Evolutionary conservation across 2,888 invertebrate genomes (phyloP).

Genomic region (Cerastis rubricosa): DNA sequence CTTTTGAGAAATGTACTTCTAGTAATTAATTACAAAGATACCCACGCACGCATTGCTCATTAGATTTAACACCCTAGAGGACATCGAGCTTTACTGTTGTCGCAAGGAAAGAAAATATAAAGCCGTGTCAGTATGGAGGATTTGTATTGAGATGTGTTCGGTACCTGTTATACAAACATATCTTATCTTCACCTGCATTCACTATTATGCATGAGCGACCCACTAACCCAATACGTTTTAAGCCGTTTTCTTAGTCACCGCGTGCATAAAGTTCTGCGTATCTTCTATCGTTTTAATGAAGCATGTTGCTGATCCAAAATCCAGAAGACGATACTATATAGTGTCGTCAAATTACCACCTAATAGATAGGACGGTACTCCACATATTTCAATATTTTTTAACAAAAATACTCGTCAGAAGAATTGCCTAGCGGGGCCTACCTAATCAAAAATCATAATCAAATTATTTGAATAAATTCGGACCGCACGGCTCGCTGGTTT

Average conservation of each 20-base stretch:
- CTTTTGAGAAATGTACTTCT: constrained; percentile 47
- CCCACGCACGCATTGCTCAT: constrained; percentile 43
- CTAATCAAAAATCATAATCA: constrained; percentile 31
- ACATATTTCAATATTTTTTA: background rate
- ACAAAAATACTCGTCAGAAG: background rate
- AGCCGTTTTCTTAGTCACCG: constrained; percentile 38
- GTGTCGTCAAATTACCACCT: background rate
- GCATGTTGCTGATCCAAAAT: constrained; percentile 4
- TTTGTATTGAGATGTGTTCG: constrained; percentile 10
- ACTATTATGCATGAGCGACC: constrained; percentile 50
- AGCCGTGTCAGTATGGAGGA: constrained; percentile 3
- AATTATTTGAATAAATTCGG: constrained; percentile 38
- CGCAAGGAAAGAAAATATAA: constrained; percentile 9
- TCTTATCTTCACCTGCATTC: constrained; percentile 31
- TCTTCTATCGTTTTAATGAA: background rate
- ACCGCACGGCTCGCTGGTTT: constrained; percentile 22
- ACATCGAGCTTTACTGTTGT: constrained; percentile 1
- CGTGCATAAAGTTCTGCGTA: constrained; percentile 17
- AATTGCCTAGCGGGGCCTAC: constrained; percentile 2
- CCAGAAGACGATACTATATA: constrained; percentile 1
- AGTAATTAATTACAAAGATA: constrained; percentile 53
- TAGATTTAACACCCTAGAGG: constrained; percentile 37
- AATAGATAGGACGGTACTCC: background rate
- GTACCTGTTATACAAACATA: constrained; percentile 9
- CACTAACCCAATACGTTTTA: constrained; percentile 50